Conservation (phyloP, 35 echinoderm and acorn worm genomes). For the Apostichopus californicus region DNA sequence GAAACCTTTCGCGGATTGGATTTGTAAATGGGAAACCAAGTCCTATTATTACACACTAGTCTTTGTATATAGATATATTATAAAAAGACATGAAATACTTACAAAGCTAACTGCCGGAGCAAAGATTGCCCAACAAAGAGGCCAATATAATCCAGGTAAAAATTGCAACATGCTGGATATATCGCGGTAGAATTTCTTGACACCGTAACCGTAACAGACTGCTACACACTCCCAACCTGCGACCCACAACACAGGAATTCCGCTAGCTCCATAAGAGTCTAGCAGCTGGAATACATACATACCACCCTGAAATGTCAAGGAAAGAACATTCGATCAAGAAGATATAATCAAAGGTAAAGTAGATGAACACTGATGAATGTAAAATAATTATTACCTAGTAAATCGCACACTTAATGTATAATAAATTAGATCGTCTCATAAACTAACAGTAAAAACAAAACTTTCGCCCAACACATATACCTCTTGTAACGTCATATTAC, state of each 20-base stretch:
- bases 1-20: no score
- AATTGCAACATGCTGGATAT: constrained; percentile 74
- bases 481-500: no score
- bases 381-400: no score
- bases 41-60: no score
- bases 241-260: constrained; percentile 89
- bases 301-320: constrained; percentile 62
- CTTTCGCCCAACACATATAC: no score
- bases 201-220: constrained; percentile 82
- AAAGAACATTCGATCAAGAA: background rate
- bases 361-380: no score
- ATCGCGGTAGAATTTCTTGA: constrained; percentile 75
- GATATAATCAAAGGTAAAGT: no score
- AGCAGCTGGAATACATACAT: constrained; percentile 96
- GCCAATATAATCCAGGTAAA: constrained; percentile 82
- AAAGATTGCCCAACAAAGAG: constrained; percentile 78
- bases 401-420: no score
- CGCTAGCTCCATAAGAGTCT: constrained; percentile 76
- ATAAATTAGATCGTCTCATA: background rate
- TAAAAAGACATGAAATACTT: constrained; percentile 39
- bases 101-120: constrained; percentile 67
- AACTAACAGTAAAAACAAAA: no score
- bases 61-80: no score
- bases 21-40: no score
- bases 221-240: constrained; percentile 87